These are phyloP conservation scores for Psix sp. DNA, from an alignment of 1,140 invertebrate species.

Conservation along the genomic window DNA sequence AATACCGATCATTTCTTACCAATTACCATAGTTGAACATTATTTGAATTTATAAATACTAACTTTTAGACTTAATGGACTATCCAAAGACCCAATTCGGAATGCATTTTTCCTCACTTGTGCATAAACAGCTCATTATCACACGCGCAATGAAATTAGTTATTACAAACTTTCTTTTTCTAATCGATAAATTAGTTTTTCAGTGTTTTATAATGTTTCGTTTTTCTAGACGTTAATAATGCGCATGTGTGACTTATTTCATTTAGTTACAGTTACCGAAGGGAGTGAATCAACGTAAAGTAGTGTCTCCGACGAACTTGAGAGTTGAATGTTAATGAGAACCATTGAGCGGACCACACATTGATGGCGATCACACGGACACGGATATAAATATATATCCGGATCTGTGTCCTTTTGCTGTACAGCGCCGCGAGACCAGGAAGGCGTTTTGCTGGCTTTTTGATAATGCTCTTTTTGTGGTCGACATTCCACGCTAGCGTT, in stretches of 20 bases:
- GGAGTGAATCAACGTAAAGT: conserved; percentile 3
- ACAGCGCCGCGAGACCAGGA: conserved; percentile 17
- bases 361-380: neutral
- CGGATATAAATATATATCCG: conserved; percentile 26
- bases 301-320: conserved; percentile 31
- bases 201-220: too few relatives aligned
- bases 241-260: too few relatives aligned
- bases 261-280: too few relatives aligned
- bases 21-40: too few relatives aligned
- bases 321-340: conserved; percentile 30
- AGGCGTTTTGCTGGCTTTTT: conserved; percentile 14
- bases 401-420: conserved; percentile 31
- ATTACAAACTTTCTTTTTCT: too few relatives aligned
- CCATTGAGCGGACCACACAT: conserved; percentile 8
- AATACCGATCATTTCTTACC: too few relatives aligned
- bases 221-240: too few relatives aligned
- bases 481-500: conserved; percentile 44
- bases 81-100: too few relatives aligned
- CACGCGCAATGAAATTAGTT: too few relatives aligned
- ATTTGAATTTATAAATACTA: neutral
- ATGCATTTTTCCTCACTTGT: too few relatives aligned
- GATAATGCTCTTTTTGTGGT: conserved; percentile 31
- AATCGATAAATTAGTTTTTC: too few relatives aligned
- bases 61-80: conserved; percentile 1
- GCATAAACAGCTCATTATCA: too few relatives aligned